phyloP scores from a whole-genome alignment of 1,140 invertebrate species.

The Drosophila subobscura region DNA sequence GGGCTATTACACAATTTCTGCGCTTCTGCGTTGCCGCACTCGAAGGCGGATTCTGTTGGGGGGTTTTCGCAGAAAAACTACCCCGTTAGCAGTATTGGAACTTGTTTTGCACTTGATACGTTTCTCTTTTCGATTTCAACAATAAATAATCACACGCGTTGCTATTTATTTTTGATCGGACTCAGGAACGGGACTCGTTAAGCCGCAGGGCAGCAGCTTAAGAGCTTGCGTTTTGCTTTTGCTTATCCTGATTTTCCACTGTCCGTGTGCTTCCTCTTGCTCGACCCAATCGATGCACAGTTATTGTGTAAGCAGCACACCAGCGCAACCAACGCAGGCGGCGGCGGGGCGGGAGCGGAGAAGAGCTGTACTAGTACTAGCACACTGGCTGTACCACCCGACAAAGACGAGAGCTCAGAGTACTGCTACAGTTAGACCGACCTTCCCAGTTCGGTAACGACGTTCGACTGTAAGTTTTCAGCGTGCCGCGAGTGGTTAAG shows the following conservation, averaged over 20 bases:
- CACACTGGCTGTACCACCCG: slow-evolving; percentile 75
- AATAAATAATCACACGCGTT: slow-evolving; percentile 74
- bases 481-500: slow-evolving; percentile 81
- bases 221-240: slow-evolving; percentile 44
- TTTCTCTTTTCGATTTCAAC: slow-evolving; percentile 48
- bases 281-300: slow-evolving; percentile 77
- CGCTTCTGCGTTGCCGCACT: slow-evolving; percentile 55
- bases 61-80: slow-evolving; percentile 73
- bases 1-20: slow-evolving; percentile 76
- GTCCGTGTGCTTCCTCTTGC: slow-evolving; percentile 77
- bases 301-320: slow-evolving; percentile 81
- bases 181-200: slow-evolving; percentile 34
- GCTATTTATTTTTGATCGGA: slow-evolving; percentile 38
- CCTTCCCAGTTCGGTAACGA: slow-evolving; percentile 82
- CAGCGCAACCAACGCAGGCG: slow-evolving; percentile 67
- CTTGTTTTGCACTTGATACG: slow-evolving; percentile 61
- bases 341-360: slow-evolving; percentile 69
- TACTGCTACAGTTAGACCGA: slow-evolving; percentile 79
- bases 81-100: slow-evolving; percentile 65
- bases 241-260: slow-evolving; percentile 41
- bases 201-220: slow-evolving; percentile 50
- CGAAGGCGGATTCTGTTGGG: slow-evolving; percentile 54
- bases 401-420: slow-evolving; percentile 75
- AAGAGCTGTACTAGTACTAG: slow-evolving; percentile 71
- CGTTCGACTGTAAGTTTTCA: slow-evolving; percentile 83